Evolutionary conservation across 2,888 invertebrate species (phyloP).

Genomic region (Erannis defoliaria): DNA sequence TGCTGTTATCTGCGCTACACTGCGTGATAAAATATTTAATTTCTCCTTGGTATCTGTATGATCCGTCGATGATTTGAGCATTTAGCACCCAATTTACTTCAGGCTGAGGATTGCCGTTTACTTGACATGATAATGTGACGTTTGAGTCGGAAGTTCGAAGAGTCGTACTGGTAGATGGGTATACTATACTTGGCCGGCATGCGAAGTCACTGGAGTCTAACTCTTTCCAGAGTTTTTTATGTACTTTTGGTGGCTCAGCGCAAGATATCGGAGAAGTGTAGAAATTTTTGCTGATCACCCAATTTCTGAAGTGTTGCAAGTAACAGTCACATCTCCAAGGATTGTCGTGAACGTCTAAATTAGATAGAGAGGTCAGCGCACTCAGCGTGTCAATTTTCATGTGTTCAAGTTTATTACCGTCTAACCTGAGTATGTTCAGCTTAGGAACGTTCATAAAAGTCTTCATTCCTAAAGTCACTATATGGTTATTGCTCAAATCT

Average conservation of each 20-base stretch:
- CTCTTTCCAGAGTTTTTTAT: slow-evolving; percentile 91
- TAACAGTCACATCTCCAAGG: slow-evolving; percentile 96
- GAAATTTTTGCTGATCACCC: slow-evolving; percentile 90
- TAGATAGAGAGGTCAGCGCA: slow-evolving; percentile 89
- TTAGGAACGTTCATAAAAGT: slow-evolving; percentile 90
- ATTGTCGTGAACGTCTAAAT: slow-evolving; percentile 92
- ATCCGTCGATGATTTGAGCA: slow-evolving; percentile 86
- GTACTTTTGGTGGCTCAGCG: slow-evolving; percentile 89
- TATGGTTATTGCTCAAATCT: slow-evolving; percentile 91
- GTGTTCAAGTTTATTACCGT: slow-evolving; percentile 91
- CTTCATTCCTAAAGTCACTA: slow-evolving; percentile 89
- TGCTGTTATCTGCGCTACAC: slow-evolving; percentile 69
- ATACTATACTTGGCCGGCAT: slow-evolving; percentile 92
- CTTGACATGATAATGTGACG: slow-evolving; percentile 91
- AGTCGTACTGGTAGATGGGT: slow-evolving; percentile 86
- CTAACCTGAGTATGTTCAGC: slow-evolving; percentile 89
- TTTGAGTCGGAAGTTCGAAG: slow-evolving; percentile 88
- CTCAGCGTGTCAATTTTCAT: slow-evolving; percentile 89
- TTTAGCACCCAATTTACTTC: slow-evolving; percentile 91
- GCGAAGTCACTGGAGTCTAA: slow-evolving; percentile 91
- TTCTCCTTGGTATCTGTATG: slow-evolving; percentile 81
- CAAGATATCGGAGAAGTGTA: slow-evolving; percentile 92
- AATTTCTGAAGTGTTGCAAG: slow-evolving; percentile 92
- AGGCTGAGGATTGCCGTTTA: slow-evolving; percentile 91
- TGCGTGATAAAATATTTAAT: slow-evolving; percentile 78